phyloP scores from a whole-genome alignment of 2,797 vertebrate genomes.

The Jordanella pulchra region DNA sequence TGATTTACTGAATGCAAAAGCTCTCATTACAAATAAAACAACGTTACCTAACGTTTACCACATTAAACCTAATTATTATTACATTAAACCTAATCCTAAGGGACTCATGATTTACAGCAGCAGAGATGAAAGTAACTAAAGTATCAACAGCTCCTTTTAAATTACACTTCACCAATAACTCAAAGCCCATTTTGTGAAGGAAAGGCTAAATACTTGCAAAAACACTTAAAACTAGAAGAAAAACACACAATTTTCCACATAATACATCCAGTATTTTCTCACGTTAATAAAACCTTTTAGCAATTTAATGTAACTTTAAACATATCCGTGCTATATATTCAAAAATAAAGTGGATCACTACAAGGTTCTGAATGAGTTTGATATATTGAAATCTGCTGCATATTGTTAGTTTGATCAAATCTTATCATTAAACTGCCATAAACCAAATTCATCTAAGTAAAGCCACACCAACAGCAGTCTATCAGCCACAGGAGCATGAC shows the following conservation, averaged over 20 bases:
- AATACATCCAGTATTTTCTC: background rate
- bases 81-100: no score
- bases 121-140: conserved; percentile 1
- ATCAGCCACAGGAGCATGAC: conserved; percentile 47
- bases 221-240: background rate
- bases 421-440: background rate
- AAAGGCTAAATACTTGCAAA: background rate
- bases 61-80: background rate
- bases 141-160: background rate
- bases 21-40: background rate
- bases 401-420: background rate
- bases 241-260: background rate
- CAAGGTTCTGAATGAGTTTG: background rate
- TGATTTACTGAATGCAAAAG: background rate
- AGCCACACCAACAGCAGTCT: background rate
- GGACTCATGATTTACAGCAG: background rate
- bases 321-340: background rate
- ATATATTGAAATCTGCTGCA: background rate
- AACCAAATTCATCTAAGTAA: conserved; percentile 14
- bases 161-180: background rate
- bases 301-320: background rate
- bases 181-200: background rate
- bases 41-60: no score
- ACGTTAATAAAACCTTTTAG: background rate
- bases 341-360: background rate